Percentiles rank a stretch among this genome's conserved stretches.
phyloP scores from a whole-genome alignment of 1,140 invertebrate species.

The Pantala flavescens region DNA sequence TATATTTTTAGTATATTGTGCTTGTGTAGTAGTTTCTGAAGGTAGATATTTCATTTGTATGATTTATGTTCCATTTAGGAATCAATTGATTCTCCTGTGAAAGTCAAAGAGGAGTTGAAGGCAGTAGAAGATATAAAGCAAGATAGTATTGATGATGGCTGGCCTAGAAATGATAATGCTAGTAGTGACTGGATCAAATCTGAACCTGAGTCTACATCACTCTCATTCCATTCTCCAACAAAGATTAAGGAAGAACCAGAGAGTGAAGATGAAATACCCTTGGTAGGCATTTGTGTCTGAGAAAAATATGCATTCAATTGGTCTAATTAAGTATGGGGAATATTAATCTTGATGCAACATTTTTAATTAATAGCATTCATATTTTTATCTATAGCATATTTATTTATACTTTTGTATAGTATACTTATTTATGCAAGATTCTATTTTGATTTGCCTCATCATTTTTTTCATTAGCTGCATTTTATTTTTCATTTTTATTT shows the following conservation, averaged over 20 bases:
- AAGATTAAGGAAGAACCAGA: conserved; percentile 32
- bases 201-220: conserved; percentile 11
- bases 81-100: background rate
- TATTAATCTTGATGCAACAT: too few species aligned
- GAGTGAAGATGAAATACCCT: conserved; percentile 66
- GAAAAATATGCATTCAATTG: conserved; percentile 9
- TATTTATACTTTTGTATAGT: too few species aligned
- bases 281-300: conserved; percentile 42
- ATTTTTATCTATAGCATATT: too few species aligned
- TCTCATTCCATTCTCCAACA: conserved; percentile 17
- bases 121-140: conserved; percentile 1
- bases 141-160: background rate
- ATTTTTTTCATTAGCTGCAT: too few species aligned
- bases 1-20: too few species aligned
- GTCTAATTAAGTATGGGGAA: too few species aligned
- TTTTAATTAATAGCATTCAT: too few species aligned
- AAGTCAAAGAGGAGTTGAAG: background rate
- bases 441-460: too few species aligned
- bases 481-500: too few species aligned
- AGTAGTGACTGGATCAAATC: conserved; percentile 9
- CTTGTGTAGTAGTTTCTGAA: too few species aligned
- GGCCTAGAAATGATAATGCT: background rate
- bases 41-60: too few species aligned
- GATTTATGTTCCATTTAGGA: background rate
- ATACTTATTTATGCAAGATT: too few species aligned